phyloP scores from a whole-genome alignment of 2,888 invertebrate genomes.

The Tridacna crocea region DNA sequence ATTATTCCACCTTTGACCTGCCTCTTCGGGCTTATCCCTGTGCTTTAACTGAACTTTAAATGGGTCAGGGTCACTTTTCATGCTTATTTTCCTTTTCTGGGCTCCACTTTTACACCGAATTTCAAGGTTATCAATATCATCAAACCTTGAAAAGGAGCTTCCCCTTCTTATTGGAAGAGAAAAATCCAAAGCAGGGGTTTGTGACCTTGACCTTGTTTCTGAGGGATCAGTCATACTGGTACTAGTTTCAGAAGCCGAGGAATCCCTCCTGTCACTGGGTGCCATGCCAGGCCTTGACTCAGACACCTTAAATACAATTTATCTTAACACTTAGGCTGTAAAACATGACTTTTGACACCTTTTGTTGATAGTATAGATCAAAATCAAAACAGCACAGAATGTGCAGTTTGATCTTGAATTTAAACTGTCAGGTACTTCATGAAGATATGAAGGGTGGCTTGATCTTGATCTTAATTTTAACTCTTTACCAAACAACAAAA shows the following conservation, averaged over 20 bases:
- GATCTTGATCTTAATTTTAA: no score
- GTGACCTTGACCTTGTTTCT: conserved; percentile 31
- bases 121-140: conserved; percentile 39
- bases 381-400: no score
- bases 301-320: conserved; percentile 20
- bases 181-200: conserved; percentile 47
- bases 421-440: no score
- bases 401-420: no score
- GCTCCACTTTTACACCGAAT: conserved; percentile 54
- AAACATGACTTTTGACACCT: no score
- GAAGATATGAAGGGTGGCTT: no score
- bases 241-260: conserved; percentile 35
- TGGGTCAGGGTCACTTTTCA: conserved; percentile 46
- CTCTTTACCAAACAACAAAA: no score
- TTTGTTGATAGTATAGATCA: no score
- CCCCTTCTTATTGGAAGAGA: conserved; percentile 33
- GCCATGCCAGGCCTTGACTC: conserved; percentile 10
- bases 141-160: conserved; percentile 24
- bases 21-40: conserved; percentile 62
- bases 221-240: background rate
- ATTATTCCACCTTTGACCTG: conserved; percentile 30
- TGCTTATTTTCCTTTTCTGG: conserved; percentile 37
- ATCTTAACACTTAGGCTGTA: no score
- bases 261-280: conserved; percentile 39
- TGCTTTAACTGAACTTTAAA: conserved; percentile 66